A percentile compares a stretch with the other conserved stretches of the same genome.
These are phyloP conservation scores for Tineola bisselliella DNA, from an alignment of 2,888 invertebrate species.

Conservation along the genomic window DNA sequence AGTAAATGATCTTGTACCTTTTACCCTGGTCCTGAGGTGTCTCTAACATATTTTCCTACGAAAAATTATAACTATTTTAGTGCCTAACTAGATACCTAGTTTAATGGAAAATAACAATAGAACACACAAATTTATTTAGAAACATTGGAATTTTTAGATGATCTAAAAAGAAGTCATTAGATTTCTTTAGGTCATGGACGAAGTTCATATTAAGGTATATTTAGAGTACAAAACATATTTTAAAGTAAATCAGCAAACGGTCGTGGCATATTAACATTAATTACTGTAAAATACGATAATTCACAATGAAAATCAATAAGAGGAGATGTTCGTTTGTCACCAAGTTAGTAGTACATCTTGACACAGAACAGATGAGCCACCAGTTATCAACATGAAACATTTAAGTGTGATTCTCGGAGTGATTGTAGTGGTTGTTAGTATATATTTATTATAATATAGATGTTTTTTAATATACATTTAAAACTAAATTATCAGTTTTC, in stretches of 20 bases:
- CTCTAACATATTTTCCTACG: no score
- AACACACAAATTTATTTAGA: neutral
- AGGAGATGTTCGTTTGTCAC: neutral
- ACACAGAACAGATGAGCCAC: neutral
- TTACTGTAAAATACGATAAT: constrained; percentile 8
- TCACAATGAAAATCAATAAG: neutral
- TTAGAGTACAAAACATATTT: neutral
- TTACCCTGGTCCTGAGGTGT: no score
- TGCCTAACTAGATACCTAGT: no score
- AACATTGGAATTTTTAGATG: neutral
- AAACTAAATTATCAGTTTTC: no score
- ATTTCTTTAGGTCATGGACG: constrained; percentile 1
- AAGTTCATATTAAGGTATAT: neutral
- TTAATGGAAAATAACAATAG: no score
- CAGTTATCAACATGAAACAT: constrained; percentile 30
- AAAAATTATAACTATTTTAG: no score
- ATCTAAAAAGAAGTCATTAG: neutral
- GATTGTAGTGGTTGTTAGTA: constrained; percentile 25
- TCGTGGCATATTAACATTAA: constrained; percentile 6
- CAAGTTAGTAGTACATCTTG: neutral
- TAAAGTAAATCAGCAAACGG: neutral
- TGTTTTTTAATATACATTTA: no score
- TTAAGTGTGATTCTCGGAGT: constrained; percentile 24
- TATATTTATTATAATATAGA: neutral
- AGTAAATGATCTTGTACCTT: no score